Percentiles rank a stretch among this genome's conserved stretches.
Evolutionary conservation across 2,797 vertebrate species (phyloP).

Genomic region (Oreochromis mossambicus): DNA sequence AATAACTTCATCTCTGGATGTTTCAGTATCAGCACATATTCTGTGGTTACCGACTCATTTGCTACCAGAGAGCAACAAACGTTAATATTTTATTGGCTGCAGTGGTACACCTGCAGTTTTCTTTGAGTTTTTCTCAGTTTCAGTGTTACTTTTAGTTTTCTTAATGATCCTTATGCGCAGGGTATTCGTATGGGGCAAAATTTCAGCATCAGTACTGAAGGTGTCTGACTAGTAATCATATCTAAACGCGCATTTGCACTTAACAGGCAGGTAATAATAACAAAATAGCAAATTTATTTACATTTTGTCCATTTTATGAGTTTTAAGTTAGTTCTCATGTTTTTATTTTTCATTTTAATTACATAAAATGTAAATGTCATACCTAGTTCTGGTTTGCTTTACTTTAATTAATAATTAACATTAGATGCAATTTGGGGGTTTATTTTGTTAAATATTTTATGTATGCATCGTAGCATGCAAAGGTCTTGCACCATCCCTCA

Average conservation of each 20-base stretch:
- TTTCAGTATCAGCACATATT: neutral
- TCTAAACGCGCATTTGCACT: neutral
- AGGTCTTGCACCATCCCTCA: neutral
- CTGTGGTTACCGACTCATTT: neutral
- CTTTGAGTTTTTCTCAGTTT: neutral
- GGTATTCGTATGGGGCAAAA: neutral
- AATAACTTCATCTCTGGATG: neutral
- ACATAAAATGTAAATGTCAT: neutral
- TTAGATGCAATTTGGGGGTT: neutral
- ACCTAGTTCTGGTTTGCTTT: neutral
- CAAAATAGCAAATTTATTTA: neutral
- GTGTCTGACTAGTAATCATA: neutral
- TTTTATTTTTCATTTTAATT: neutral
- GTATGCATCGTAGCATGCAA: neutral
- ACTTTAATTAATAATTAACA: neutral
- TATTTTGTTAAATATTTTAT: neutral
- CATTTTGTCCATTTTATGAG: neutral
- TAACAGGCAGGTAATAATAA: neutral
- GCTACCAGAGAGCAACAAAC: neutral
- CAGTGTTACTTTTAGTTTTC: neutral
- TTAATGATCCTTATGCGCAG: neutral
- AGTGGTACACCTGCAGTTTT: neutral
- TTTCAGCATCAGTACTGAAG: neutral
- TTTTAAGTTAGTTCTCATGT: neutral
- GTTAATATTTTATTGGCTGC: neutral